Conservation (phyloP, 2,888 invertebrate species). For the Cecidostiba fungosa region DNA sequence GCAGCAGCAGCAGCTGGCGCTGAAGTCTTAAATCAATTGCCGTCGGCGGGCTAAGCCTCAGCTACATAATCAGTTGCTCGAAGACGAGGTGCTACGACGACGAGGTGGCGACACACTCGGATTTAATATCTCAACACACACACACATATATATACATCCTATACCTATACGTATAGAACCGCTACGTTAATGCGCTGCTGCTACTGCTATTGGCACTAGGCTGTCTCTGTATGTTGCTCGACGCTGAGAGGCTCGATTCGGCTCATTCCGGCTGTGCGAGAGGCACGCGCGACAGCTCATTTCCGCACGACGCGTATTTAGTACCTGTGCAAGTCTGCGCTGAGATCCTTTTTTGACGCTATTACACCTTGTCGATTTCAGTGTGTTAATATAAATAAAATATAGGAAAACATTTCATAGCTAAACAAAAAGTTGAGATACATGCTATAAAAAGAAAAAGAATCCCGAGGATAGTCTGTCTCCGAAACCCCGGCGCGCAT, state of each 20-base stretch:
- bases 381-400: too few relatives aligned
- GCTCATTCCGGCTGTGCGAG: neutral
- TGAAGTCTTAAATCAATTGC: slow-evolving; percentile 77
- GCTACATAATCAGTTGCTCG: slow-evolving; percentile 36
- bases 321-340: neutral
- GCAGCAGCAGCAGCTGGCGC: slow-evolving; percentile 68
- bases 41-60: slow-evolving; percentile 58
- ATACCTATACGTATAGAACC: neutral
- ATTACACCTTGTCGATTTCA: too few relatives aligned
- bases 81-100: slow-evolving; percentile 12
- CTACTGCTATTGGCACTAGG: slow-evolving; percentile 61
- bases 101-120: slow-evolving; percentile 65
- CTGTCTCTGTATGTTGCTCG: slow-evolving; percentile 34
- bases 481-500: neutral
- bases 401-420: too few relatives aligned
- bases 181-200: slow-evolving; percentile 16
- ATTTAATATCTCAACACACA: slow-evolving; percentile 73
- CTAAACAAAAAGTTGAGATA: neutral
- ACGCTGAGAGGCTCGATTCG: neutral
- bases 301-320: slow-evolving; percentile 2
- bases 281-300: slow-evolving; percentile 16
- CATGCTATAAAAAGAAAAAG: neutral
- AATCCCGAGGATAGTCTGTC: neutral
- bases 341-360: too few relatives aligned
- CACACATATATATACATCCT: neutral